Evolutionary conservation across 2,888 invertebrate species (phyloP), one percentile per base, ranked within the genome.

Genomic region (Protula sp.): DNA sequence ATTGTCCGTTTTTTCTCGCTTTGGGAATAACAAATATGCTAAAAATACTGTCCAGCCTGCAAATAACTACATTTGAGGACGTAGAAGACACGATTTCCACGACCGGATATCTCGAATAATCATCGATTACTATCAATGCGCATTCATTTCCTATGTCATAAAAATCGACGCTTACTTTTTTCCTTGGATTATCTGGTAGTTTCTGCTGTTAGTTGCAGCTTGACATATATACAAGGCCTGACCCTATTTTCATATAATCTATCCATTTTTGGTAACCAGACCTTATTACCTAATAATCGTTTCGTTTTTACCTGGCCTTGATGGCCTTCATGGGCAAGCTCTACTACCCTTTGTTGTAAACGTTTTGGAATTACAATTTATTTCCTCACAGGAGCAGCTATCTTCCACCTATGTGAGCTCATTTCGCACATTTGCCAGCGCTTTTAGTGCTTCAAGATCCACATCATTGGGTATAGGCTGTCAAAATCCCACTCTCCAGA

Each of bases 251-350:
- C n/a, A n/a, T n/a, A n/a, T n/a, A n/a, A n/a, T n/a, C 56, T 70
- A 63, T 2, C 69, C 64, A n/a, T n/a, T 4, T 62, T 58, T 19
- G 68, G 65, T 38, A 70, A 72, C 70, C 68, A 72, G 3, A 71
- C 67, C 29, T 70, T 70, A 31, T 64, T 63, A 48, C 63, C 51
- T 9, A 70, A 45, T 4, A 68, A 48, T 30, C 59, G 51, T 60
- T 69, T 71, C 2, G 69, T 71, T 45, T 64, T 62, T 5, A 63
- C 62, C n/a, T 67, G n/a, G n/a, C n/a, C n/a, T n/a, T n/a, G n/a
- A n/a, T n/a, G n/a, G n/a, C n/a, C n/a, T n/a, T n/a, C n/a, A n/a
- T n/a, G n/a, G 24, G 67, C 70, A 5, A 70, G 52, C 5, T 61
- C 27, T 5, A 70, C 54, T 1, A 55, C 67, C 55, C 48, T 54